These are phyloP conservation scores for Eulemur macaco DNA, from an alignment of 2,113 vertebrate species.

Conservation along the genomic window DNA sequence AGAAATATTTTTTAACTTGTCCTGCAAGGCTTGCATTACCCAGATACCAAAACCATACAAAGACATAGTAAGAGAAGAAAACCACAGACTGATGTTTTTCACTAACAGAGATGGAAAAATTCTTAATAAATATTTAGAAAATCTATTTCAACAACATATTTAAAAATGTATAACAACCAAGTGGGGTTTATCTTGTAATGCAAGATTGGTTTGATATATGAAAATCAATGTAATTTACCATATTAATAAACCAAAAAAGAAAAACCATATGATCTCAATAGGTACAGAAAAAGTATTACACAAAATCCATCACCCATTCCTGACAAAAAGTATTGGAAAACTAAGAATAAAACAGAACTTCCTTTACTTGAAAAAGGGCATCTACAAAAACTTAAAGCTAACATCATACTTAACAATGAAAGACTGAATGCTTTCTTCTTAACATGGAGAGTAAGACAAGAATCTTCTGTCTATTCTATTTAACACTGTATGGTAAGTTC, in stretches of 20 bases:
- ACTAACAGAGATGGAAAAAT: constrained; percentile 7
- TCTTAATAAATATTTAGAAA: neutral
- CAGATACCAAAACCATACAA: neutral
- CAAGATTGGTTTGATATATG: neutral
- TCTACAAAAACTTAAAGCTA: too few species aligned
- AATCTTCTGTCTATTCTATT: neutral
- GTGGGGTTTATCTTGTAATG: neutral
- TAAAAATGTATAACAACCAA: neutral
- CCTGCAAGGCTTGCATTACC: neutral
- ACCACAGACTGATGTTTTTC: neutral
- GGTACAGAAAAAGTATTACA: too few species aligned
- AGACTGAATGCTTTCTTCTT: too few species aligned
- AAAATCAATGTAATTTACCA: neutral
- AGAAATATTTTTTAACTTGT: neutral
- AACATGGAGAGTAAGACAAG: neutral
- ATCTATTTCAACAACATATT: neutral
- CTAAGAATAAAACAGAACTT: too few species aligned
- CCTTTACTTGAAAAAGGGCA: too few species aligned
- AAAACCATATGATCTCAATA: neutral
- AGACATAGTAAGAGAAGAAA: neutral
- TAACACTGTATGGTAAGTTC: neutral
- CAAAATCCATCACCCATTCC: too few species aligned
- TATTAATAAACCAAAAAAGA: neutral
- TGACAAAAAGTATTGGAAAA: too few species aligned
- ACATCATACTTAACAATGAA: too few species aligned